Base-by-base conservation (phyloP, 2,888 invertebrate species). In the Netelia virgata region DNA sequence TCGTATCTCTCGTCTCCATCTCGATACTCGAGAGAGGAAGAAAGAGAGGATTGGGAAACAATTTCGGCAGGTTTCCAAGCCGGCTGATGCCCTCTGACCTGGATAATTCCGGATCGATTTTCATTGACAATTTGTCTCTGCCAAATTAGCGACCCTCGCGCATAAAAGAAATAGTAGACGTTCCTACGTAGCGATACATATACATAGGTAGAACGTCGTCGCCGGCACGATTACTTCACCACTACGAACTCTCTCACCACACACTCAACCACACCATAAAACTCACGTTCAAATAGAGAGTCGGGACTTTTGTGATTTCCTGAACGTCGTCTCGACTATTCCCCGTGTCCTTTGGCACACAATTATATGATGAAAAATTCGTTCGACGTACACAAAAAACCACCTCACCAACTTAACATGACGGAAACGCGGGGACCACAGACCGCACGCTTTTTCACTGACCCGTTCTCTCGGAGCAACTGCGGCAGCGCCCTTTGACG, bases 401-500 rank as follows among this genome's bases (percentile, higher is more conserved):
- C 86, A 89, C 88, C 88, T 89, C 88, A 89, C 89, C 90, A 88
- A 89, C 90, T 90, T 90, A 87, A 89, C 87, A 87, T 88, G 72
- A 88, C 84, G 81, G 87, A 90, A 36, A 81, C 80, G 80, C 77
- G 77, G 69, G 59, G 55, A 76, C 69, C 89, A 85, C 88, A 85
- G 69, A 28, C 3, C 20, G 70, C 88, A 89, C 89, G 88, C 86
- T 87, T 88, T 87, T 86, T 86, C 86, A 87, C 90, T 88, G 88
- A 90, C 88, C 88, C 88, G 84, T 87, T 75, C 86, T 61, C 85
- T 77, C 82, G 81, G 87, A 86, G 53, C 80, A 76, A 88, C 88
- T 90, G 89, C 90, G 92, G 88, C 92, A 92, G 91, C 92, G 92
- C 92, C 92, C 92, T 92, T 91, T 90, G 88, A 90, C 88, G 89